Conservation (phyloP, 2,113 vertebrate genomes). For the Vanacampus margaritifer region DNA sequence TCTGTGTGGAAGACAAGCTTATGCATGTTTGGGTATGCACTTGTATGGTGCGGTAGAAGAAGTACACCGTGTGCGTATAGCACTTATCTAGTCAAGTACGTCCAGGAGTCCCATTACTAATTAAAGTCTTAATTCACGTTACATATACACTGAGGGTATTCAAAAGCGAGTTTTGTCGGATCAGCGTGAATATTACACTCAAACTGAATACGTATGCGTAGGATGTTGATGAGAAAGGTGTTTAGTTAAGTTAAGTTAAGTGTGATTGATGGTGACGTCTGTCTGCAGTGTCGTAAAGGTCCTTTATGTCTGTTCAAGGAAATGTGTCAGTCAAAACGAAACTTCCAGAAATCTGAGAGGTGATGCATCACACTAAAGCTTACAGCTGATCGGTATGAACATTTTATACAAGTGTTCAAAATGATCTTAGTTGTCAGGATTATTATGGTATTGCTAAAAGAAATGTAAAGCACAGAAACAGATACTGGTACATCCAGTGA, state of each 20-base stretch:
- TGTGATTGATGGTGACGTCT: background rate
- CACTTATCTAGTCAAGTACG: background rate
- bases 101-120: background rate
- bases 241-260: no score
- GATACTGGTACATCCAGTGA: background rate
- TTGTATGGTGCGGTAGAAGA: background rate
- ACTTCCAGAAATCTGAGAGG: background rate
- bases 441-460: no score
- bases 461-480: background rate
- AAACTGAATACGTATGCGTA: background rate
- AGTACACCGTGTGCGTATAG: no score
- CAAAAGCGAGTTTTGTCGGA: background rate
- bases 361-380: background rate
- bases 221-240: background rate
- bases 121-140: background rate
- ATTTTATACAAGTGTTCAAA: background rate
- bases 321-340: slow-evolving; percentile 5
- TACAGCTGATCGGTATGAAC: background rate
- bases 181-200: background rate
- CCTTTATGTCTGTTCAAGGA: slow-evolving; percentile 13
- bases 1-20: no score
- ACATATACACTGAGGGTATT: background rate
- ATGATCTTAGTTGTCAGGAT: background rate
- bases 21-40: background rate
- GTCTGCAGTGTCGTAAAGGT: background rate